Conservation (phyloP, 2,797 vertebrate genomes). For the Taenioides sp. region DNA sequence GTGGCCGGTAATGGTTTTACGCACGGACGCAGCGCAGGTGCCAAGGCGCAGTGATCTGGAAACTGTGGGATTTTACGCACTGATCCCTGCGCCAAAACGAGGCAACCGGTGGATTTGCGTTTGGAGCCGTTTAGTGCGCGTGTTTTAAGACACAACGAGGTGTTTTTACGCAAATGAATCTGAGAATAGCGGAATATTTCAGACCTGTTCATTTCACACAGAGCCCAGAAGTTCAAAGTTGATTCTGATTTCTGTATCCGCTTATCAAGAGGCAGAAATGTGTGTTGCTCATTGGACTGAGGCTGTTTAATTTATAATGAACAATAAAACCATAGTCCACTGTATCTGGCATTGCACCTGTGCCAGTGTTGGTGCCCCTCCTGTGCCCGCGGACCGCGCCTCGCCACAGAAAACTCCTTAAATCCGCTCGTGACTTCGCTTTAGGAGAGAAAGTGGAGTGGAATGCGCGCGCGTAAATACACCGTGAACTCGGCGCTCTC, state of each 20-base stretch:
- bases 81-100: background rate
- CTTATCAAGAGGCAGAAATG: too few species aligned
- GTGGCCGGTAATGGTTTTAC: background rate
- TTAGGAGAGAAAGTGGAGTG: background rate
- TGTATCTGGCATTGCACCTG: background rate
- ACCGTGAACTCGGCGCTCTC: slow-evolving; percentile 13
- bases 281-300: too few species aligned
- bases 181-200: too few species aligned
- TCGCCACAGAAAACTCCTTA: too few species aligned
- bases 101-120: background rate
- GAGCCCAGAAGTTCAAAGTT: too few species aligned
- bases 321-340: too few species aligned
- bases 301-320: too few species aligned
- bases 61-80: background rate
- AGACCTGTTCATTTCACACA: too few species aligned
- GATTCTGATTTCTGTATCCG: too few species aligned
- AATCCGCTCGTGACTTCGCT: background rate
- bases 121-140: background rate
- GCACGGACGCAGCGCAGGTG: background rate
- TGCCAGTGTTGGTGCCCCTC: too few species aligned
- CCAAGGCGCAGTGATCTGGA: background rate
- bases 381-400: too few species aligned
- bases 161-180: background rate
- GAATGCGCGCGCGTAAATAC: background rate
- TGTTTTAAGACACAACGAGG: background rate